Percentiles rank a stretch among this genome's conserved stretches.
phyloP scores from a whole-genome alignment of 2,888 invertebrate genomes.

The Nebria salina region DNA sequence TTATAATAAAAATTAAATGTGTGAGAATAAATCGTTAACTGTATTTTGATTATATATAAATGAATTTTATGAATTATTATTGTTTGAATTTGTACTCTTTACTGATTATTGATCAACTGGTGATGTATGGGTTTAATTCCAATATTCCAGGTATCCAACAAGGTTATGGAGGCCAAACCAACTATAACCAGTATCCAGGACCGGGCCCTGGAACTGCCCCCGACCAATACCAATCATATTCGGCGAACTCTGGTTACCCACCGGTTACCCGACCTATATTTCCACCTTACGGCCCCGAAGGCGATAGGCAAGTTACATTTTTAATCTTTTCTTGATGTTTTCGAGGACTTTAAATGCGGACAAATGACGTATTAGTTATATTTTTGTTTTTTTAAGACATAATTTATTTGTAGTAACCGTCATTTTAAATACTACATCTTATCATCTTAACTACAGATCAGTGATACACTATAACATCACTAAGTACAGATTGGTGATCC shows the following conservation, averaged over 20 bases:
- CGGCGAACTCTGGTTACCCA: constrained; percentile 65
- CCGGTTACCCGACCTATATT: constrained; percentile 82
- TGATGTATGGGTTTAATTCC: constrained; percentile 14
- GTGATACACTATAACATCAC: too few species aligned
- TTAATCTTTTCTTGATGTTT: neutral
- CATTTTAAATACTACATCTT: too few species aligned
- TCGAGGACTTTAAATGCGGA: neutral
- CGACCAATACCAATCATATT: constrained; percentile 69
- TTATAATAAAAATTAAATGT: too few species aligned
- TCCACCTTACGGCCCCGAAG: constrained; percentile 76
- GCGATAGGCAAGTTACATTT: constrained; percentile 68
- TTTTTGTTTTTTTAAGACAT: too few species aligned
- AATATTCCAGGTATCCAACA: constrained; percentile 57
- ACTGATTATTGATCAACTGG: neutral
- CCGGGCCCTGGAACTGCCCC: constrained; percentile 65
- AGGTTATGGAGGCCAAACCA: constrained; percentile 68
- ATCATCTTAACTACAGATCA: too few species aligned
- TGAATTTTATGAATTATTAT: constrained; percentile 3
- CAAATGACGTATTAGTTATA: neutral
- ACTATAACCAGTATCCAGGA: constrained; percentile 75
- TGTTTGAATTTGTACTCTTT: constrained; percentile 18
- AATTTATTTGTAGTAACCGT: too few species aligned
- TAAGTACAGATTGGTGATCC: too few species aligned
- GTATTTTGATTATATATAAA: too few species aligned
- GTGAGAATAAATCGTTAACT: too few species aligned